Evolutionary conservation across 2,888 invertebrate genomes (phyloP), one percentile per base, ranked within the genome.

Genomic region (Caradrina kadenii): DNA sequence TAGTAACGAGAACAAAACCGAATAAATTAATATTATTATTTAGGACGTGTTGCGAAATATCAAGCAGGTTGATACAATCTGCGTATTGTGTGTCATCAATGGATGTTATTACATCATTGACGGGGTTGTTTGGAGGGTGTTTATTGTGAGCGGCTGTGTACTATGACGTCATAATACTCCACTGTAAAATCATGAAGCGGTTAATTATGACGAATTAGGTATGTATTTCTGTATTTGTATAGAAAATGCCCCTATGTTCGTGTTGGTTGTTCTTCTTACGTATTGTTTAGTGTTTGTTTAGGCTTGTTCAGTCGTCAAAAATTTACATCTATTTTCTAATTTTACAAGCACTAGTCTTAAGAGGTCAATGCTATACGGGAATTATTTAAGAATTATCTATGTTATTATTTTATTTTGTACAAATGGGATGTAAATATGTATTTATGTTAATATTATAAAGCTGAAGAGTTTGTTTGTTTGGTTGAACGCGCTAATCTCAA

Each of bases 1-100:
- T 58, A 67, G 62, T 61, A 59, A 52, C 50, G 26, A 68, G 62
- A 76, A 60, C 64, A 58, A 50, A 73, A 55, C 68, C 61, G 74
- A 82, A 67, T 69, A 52, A 68, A 80, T 74, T 76, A 73, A 63
- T 67, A 15, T 73, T 54, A 74, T 61, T 66, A 63, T 66, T 67
- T 63, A 39, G 60, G 19, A 72, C 70, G 48, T 68, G 49, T 72
- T 66, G 48, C 55, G 63, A 69, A 70, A 65, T 53, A 59, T 7
- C 49, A 56, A 69, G 11, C 65, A 49, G 65, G 64, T 63, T 66
- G 67, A 72, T 72, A 85, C 83, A 85, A 82, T 81, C 60, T 65
- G 64, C 59, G 65, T 79, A 81, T 81, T 86, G 79, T 78, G 75
- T 84, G 84, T 83, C 79, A 86, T 85, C 79, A 81, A 73, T 75